Evolutionary conservation across 2,113 vertebrate genomes (phyloP).

Genomic region (Patagioenas fasciata): DNA sequence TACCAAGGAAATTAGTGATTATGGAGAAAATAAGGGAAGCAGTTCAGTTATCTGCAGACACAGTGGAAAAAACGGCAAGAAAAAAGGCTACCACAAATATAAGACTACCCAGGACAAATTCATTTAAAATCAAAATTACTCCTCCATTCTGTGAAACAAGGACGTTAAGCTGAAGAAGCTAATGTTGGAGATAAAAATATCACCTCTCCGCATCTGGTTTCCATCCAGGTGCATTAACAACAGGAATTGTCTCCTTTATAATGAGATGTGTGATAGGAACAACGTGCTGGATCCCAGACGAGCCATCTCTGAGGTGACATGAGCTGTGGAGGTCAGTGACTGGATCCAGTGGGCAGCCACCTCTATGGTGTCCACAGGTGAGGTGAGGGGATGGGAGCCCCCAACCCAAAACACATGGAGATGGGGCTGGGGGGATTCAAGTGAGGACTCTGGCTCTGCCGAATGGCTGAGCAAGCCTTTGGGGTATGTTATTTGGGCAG

Average conservation of each 20-base stretch:
- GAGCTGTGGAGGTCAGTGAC: not conserved
- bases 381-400: not conserved
- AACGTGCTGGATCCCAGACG: rapidly evolving
- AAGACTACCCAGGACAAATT: not conserved
- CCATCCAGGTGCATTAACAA: not conserved
- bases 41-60: not conserved
- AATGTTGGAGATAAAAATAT: not conserved
- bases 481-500: not conserved
- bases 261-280: not conserved
- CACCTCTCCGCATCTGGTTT: not conserved
- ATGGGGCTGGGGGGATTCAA: not conserved
- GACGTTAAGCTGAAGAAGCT: not conserved
- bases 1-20: not conserved
- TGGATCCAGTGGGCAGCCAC: not conserved
- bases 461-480: not conserved
- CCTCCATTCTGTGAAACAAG: not conserved
- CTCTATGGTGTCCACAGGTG: not conserved
- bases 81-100: not conserved
- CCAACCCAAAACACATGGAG: not conserved
- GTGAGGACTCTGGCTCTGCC: not conserved
- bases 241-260: not conserved
- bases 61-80: not conserved
- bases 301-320: not conserved
- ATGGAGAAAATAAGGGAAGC: not conserved
- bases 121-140: not conserved